Base-by-base conservation (phyloP, 2,113 vertebrate species). In the Xiphophorus maculatus region DNA sequence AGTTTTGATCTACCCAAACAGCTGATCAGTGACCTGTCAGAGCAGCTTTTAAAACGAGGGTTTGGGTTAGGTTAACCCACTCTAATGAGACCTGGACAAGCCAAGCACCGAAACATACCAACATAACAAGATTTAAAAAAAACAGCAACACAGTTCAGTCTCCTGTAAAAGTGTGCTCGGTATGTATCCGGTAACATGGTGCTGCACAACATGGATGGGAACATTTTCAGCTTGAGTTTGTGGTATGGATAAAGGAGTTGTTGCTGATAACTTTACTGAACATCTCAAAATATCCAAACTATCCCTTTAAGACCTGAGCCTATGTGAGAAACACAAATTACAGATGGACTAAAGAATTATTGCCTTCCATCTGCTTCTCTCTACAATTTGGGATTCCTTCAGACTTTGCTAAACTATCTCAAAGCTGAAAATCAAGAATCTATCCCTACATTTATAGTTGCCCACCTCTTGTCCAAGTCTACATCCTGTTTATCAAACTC, bases 401-500 rank as follows among this genome's bases (percentile, higher is more conserved):
- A 58, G 22, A 10, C 17, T 58, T n/a, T 22, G 7, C 51, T 8
- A 22, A 54, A 54, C 51, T 22, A 22, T 22, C 22, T 25, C 19
- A 33, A 10, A 7, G 32, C 63, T 37, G 63, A 65, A 6, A 25
- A 54, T 54, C 17, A n/a, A 58, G 25, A n/a, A n/a, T 58, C 22
- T 25, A 1, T 17, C 51, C 51, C 9, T n/a, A n/a, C 25, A 66
- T 66, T 12, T 13, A 10, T 14, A 73, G 73, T 81, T 68, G 81
- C 64, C 63, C 48, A 40, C 66, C 54, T 66, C 28, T 64, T 54
- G 15, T 25, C 48, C 22, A 48, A 28, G 12, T 10, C 44, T 63
- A 29, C 28, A 71, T 54, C 28, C 60, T 73, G 19, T 73, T 35
- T 71, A 22, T 69, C 37, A 61, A 48, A 69, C 73, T 48, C 79